phyloP scores from a whole-genome alignment of 2,113 vertebrate genomes.

The Paracanthobrama guichenoti region DNA sequence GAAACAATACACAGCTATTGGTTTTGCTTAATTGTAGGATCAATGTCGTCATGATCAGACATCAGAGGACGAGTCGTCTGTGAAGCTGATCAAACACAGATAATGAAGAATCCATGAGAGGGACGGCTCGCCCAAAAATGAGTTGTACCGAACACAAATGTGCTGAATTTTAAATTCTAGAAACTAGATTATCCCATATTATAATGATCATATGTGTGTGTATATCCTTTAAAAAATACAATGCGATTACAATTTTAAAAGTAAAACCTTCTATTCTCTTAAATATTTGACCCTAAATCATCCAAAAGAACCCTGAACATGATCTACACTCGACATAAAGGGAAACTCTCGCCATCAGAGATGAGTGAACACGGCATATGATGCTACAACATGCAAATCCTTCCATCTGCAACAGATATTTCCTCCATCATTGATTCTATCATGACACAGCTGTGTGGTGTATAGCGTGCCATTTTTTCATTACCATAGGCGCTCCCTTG shows the following conservation, averaged over 20 bases:
- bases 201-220: background rate
- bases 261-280: too few relatives aligned
- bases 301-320: background rate
- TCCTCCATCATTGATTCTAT: slow-evolving; percentile 42
- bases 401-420: slow-evolving; percentile 28
- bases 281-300: background rate
- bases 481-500: slow-evolving; percentile 22
- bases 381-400: slow-evolving; percentile 46
- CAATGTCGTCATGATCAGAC: slow-evolving; percentile 16
- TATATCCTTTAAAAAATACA: background rate
- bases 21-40: slow-evolving; percentile 21
- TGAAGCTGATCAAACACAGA: slow-evolving; percentile 3
- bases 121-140: background rate
- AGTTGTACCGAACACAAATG: background rate
- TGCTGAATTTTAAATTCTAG: background rate
- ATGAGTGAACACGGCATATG: background rate
- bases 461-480: background rate
- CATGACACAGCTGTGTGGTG: slow-evolving; percentile 4
- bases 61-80: background rate
- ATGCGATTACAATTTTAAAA: background rate
- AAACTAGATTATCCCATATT: background rate
- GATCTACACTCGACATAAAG: background rate
- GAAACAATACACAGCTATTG: background rate
- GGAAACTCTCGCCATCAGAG: slow-evolving; percentile 7
- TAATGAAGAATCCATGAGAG: background rate